phyloP scores from a whole-genome alignment of 2,888 invertebrate genomes.

The Corbicula japonica region DNA sequence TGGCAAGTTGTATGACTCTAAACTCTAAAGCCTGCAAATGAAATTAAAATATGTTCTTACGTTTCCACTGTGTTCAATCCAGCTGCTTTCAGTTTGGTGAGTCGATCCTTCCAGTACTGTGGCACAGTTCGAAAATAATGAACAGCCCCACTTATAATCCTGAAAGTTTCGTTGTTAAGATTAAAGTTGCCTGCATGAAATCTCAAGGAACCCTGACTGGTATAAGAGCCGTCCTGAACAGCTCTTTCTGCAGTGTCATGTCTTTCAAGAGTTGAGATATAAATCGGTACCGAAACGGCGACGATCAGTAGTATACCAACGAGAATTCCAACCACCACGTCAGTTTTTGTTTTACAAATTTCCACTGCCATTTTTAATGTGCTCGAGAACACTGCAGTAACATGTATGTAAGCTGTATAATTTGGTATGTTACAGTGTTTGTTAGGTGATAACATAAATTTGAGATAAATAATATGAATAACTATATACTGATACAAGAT shows the following conservation, averaged over 20 bases:
- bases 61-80: conserved; percentile 86
- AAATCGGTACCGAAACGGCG: conserved; percentile 21
- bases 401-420: no score
- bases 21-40: no score
- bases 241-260: neutral
- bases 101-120: conserved; percentile 82
- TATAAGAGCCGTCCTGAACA: conserved; percentile 35
- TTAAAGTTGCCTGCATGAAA: conserved; percentile 74
- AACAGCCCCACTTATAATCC: conserved; percentile 83
- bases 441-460: no score
- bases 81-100: conserved; percentile 82
- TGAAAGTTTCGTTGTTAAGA: conserved; percentile 76
- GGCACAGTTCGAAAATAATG: conserved; percentile 84
- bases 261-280: conserved; percentile 27
- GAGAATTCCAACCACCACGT: conserved; percentile 8
- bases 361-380: no score
- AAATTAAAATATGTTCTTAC: conserved; percentile 64
- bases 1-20: no score
- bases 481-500: no score
- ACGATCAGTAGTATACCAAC: conserved; percentile 25
- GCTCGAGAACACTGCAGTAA: no score
- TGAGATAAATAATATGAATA: no score
- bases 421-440: no score
- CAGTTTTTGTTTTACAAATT: conserved; percentile 27
- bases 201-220: conserved; percentile 59